Conservation (phyloP, 2,888 invertebrate genomes). For the Drosophila helvetica region DNA sequence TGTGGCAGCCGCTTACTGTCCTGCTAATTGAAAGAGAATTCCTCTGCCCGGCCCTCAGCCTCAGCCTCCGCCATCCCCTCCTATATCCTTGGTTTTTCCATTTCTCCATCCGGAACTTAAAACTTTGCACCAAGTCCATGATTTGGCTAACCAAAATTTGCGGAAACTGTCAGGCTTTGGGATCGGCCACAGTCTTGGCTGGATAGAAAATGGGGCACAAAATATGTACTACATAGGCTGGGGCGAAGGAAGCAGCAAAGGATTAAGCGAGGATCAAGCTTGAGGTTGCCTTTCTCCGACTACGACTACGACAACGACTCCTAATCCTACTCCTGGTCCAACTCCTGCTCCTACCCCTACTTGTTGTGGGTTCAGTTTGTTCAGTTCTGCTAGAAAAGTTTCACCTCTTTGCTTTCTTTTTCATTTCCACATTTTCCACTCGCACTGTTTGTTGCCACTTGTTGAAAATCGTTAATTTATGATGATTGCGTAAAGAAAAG, state of each 20-base stretch:
- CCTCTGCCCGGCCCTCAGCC: not conserved
- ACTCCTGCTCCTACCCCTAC: not conserved
- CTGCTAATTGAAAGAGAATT: slow-evolving; percentile 14
- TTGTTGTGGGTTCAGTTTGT: not conserved
- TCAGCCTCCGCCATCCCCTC: not conserved
- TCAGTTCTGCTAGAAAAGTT: slow-evolving; percentile 6
- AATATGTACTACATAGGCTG: not conserved
- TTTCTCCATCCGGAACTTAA: no score
- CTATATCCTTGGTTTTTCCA: no score
- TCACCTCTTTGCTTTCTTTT: slow-evolving; percentile 9
- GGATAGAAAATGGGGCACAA: not conserved
- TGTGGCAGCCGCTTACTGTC: slow-evolving; percentile 12
- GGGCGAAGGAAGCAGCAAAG: not conserved
- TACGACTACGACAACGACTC: no score
- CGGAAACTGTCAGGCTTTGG: not conserved
- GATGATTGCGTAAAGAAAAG: slow-evolving; percentile 44
- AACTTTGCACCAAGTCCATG: not conserved
- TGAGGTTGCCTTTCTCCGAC: no score
- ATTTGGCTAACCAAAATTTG: slow-evolving; percentile 1
- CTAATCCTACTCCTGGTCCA: not conserved
- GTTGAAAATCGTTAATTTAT: slow-evolving; percentile 60
- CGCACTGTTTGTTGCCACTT: slow-evolving; percentile 42
- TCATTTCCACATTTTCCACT: slow-evolving; percentile 9
- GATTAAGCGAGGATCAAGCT: no score
- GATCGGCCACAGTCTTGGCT: not conserved